Evolutionary conservation across 1,140 invertebrate genomes (phyloP).

Genomic region (Metopolophium dirhodum): DNA sequence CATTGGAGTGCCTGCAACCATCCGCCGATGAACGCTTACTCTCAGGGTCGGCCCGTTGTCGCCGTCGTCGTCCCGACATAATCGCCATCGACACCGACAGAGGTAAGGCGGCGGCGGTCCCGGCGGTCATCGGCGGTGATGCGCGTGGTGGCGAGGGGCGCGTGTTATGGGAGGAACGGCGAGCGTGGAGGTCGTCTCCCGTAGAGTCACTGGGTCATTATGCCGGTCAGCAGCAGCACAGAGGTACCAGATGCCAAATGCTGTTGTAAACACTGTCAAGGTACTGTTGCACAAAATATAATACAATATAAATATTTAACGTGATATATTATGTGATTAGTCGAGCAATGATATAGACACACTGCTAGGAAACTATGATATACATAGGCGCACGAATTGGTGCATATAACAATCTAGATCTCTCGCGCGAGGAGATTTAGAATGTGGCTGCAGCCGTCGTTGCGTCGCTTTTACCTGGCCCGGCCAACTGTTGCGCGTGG

Average conservation of each 20-base stretch:
- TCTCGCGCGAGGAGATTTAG: not conserved
- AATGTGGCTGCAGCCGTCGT: not conserved
- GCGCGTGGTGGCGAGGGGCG: conserved; percentile 7
- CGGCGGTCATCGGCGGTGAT: conserved; percentile 28
- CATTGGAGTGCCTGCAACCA: not conserved
- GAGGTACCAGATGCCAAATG: conserved; percentile 57
- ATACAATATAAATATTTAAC: not conserved
- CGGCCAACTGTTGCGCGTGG: not conserved
- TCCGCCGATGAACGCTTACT: not conserved
- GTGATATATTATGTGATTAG: not conserved
- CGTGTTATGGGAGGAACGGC: conserved; percentile 56
- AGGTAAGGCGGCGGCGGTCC: conserved; percentile 1
- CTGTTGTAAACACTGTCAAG: conserved; percentile 57
- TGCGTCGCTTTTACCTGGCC: not conserved
- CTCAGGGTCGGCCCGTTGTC: not conserved
- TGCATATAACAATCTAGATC: not conserved
- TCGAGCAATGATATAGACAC: not conserved
- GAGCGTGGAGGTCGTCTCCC: conserved; percentile 55
- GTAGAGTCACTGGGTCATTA: conserved; percentile 56
- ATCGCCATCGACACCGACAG: not conserved
- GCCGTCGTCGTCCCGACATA: not conserved
- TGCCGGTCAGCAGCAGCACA: conserved; percentile 57
- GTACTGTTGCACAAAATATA: conserved; percentile 33
- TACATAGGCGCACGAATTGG: not conserved
- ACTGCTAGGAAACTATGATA: not conserved